Percentiles rank a stretch among this genome's conserved stretches.
phyloP scores from a whole-genome alignment of 2,888 invertebrate species.

The Sinodicranocentrus sp. region DNA sequence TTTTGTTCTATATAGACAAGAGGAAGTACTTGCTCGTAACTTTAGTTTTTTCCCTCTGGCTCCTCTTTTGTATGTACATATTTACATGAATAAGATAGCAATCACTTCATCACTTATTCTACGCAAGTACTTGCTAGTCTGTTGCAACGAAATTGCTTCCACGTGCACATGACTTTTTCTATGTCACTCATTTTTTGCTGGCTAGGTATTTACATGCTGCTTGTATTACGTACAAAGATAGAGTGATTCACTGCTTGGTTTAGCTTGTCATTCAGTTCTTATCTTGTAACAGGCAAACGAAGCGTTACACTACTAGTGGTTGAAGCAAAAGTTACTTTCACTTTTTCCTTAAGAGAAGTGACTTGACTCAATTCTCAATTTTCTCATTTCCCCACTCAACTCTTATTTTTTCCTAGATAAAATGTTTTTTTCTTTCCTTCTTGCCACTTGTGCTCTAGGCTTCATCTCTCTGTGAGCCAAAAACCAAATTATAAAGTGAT shows the following conservation, averaged over 20 bases:
- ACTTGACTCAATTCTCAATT: slow-evolving; percentile 47
- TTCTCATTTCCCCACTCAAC: slow-evolving; percentile 50
- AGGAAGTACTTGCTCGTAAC: too few species aligned
- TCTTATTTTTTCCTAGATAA: slow-evolving; percentile 38
- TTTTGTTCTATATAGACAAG: too few species aligned
- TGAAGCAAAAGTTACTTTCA: slow-evolving; percentile 48
- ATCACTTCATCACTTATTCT: slow-evolving; percentile 63
- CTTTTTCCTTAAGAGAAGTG: slow-evolving; percentile 32
- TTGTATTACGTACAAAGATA: not conserved
- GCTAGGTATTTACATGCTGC: slow-evolving; percentile 15
- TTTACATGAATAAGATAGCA: slow-evolving; percentile 59
- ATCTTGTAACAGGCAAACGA: slow-evolving; percentile 43
- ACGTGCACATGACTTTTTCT: slow-evolving; percentile 58
- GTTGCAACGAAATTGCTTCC: slow-evolving; percentile 56
- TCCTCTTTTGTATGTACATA: slow-evolving; percentile 27
- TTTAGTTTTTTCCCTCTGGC: slow-evolving; percentile 6
- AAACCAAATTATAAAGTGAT: slow-evolving; percentile 58
- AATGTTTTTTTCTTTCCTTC: slow-evolving; percentile 18
- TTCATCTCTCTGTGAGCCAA: slow-evolving; percentile 9
- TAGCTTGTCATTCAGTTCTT: slow-evolving; percentile 60
- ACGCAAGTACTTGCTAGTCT: slow-evolving; percentile 40
- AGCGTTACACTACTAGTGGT: slow-evolving; percentile 21
- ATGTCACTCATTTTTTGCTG: slow-evolving; percentile 55
- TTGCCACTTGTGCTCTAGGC: not conserved
- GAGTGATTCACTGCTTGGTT: slow-evolving; percentile 46